Evolutionary conservation across 23 tunicate genomes (phyloP), one percentile per base, ranked within the genome.

Genomic region (Ciona savignyi): DNA sequence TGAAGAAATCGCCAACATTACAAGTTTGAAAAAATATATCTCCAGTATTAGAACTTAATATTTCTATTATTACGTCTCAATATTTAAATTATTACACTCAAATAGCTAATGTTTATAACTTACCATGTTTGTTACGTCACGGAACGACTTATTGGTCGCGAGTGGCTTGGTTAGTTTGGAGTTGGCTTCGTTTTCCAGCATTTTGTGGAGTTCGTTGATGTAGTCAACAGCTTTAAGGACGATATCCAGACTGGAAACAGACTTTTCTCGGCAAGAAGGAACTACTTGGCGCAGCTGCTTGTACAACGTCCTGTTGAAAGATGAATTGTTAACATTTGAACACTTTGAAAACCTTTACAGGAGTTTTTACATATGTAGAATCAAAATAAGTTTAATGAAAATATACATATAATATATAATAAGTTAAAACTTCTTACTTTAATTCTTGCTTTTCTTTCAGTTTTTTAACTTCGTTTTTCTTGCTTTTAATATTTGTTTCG

Each of bases 141-240:
- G 65, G 34, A 81, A 64, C 30, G 78, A 81, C 24, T 77, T 62
- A 30, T 32, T 64, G 3, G 78, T 64, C 23, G 64, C 28, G 15
- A 25, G 25, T 27, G 33, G 63, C 30, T 30, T 28, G 15, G 48
- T 19, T 24, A 30, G 23, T 34, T 78, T 68, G 42, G 28, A 20
- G 34, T 49, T 3, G 25, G 65, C 74, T 42, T 49, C 3, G 25
- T 70, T 68, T 6, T 68, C 87, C 33, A 88, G 65, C 84, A 79
- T 73, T 0, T 66, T 25, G 66, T 88, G 96, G 2, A 88, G 63
- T 32, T 88, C 87, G 51, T 85, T 86, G 65, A 88, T 88, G 30
- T 88, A 88, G 34, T 88, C 96, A 66, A 88, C 86, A 15, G 96
- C 96, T 9, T 72, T 69, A 27, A 88, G 77, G 1, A 88, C 87